A percentile compares a stretch with the other conserved stretches of the same genome.
These are phyloP conservation scores for Euplagia quadripunctaria DNA, from an alignment of 2,888 invertebrate genomes.

Conservation along the genomic window DNA sequence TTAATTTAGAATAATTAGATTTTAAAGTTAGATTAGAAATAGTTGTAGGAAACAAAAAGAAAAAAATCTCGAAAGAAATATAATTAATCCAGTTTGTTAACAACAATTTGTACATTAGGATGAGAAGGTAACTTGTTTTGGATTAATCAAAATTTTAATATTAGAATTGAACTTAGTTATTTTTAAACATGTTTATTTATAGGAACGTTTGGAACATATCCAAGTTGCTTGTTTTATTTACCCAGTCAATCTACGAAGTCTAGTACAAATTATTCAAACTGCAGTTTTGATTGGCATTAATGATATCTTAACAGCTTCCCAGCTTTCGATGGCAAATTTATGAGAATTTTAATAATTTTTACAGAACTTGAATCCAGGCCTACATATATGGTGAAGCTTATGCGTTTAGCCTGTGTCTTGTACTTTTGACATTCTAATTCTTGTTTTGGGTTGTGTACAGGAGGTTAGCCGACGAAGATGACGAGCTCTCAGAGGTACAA, in stretches of 20 bases:
- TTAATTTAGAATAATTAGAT: slow-evolving; percentile 46
- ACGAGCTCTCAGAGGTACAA: slow-evolving; percentile 98
- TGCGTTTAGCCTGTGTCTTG: slow-evolving; percentile 35
- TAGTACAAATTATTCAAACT: slow-evolving; percentile 7
- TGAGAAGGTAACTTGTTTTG: slow-evolving; percentile 48
- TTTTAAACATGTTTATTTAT: background rate
- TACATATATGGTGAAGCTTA: slow-evolving; percentile 43
- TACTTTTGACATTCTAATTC: slow-evolving; percentile 37
- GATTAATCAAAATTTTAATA: slow-evolving; percentile 19
- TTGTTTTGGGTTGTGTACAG: slow-evolving; percentile 79
- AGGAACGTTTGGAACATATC: background rate
- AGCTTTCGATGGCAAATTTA: slow-evolving; percentile 57
- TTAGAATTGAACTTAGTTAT: background rate
- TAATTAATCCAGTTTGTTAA: slow-evolving; percentile 33
- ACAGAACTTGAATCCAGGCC: slow-evolving; percentile 4
- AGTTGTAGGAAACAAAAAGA: slow-evolving; percentile 34
- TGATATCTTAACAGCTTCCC: slow-evolving; percentile 50
- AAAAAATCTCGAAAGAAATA: slow-evolving; percentile 24
- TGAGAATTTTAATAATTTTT: slow-evolving; percentile 16
- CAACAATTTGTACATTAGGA: slow-evolving; percentile 40
- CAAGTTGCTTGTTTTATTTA: background rate
- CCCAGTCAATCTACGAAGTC: background rate
- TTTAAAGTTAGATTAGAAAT: slow-evolving; percentile 42
- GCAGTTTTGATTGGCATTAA: slow-evolving; percentile 20
- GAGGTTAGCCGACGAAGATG: slow-evolving; percentile 96